Evolutionary conservation across 2,797 vertebrate species (phyloP).

Genomic region (Todus mexicanus): DNA sequence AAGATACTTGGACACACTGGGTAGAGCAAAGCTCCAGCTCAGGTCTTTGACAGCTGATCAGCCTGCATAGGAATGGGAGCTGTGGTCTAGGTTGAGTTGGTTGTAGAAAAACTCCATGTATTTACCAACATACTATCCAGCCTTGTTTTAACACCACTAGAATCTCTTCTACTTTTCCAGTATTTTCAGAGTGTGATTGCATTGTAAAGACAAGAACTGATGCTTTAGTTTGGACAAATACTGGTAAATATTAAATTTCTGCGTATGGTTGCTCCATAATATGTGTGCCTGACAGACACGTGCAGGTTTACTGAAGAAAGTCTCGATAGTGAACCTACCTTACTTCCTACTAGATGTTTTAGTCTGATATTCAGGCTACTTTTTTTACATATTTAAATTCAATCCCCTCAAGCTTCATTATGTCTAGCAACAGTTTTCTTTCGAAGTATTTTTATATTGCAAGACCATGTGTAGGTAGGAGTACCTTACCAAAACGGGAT

Average conservation of each 20-base stretch:
- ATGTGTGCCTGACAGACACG: neutral
- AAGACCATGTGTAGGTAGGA: neutral
- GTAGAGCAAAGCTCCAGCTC: neutral
- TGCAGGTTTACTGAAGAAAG: neutral
- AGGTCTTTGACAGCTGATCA: neutral
- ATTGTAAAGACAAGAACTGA: neutral
- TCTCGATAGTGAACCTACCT: neutral
- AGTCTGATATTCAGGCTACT: neutral
- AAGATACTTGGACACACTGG: neutral
- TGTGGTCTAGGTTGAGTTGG: neutral
- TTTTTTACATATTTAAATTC: neutral
- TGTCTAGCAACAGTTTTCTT: neutral
- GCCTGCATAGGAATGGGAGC: neutral
- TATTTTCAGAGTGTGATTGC: neutral
- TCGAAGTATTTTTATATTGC: neutral
- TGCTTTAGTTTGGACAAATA: neutral
- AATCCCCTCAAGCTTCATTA: neutral
- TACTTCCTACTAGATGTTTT: neutral
- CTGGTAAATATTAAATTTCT: neutral
- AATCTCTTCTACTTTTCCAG: neutral
- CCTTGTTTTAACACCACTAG: neutral
- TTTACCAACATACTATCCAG: neutral
- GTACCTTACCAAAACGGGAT: neutral
- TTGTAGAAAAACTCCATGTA: neutral
- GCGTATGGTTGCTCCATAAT: accelerated